A percentile compares a stretch with the other conserved stretches of the same genome.
These are phyloP conservation scores for Euura lappo DNA, from an alignment of 1,140 invertebrate species.

Conservation along the genomic window DNA sequence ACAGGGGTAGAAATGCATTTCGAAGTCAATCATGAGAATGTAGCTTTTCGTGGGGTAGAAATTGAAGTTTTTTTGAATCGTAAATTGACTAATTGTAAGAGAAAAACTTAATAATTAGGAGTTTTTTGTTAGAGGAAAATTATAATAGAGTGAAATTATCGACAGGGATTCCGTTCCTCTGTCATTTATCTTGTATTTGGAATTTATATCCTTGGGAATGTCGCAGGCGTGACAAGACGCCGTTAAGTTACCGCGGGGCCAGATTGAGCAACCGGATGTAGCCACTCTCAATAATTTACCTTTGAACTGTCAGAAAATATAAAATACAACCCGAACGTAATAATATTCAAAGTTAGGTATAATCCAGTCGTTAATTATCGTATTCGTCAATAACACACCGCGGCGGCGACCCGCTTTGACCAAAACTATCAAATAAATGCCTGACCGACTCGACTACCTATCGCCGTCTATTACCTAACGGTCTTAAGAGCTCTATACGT, in stretches of 20 bases:
- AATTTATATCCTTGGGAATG: conserved; percentile 30
- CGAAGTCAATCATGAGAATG: no score
- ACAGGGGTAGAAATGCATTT: no score
- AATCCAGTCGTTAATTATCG: conserved; percentile 37
- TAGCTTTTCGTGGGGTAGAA: no score
- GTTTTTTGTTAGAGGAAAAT: neutral
- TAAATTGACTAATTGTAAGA: no score
- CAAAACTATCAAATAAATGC: no score
- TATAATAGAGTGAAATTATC: neutral
- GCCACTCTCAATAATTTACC: conserved; percentile 49
- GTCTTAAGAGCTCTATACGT: neutral
- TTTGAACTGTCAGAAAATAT: conserved; percentile 37
- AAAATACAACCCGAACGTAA: conserved; percentile 35
- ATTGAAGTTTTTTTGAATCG: no score
- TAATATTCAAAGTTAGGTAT: conserved; percentile 42
- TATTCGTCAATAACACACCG: conserved; percentile 36
- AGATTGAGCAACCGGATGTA: conserved; percentile 49
- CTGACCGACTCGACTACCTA: no score
- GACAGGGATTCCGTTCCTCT: no score
- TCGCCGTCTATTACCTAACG: no score
- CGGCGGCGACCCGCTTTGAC: neutral
- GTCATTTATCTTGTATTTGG: no score
- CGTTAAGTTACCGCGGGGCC: conserved; percentile 36
- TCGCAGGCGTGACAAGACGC: conserved; percentile 44
- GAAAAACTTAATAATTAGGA: no score